Evolutionary conservation across 2,888 invertebrate genomes (phyloP), one percentile per base, ranked within the genome.

Genomic region (Tuta absoluta): DNA sequence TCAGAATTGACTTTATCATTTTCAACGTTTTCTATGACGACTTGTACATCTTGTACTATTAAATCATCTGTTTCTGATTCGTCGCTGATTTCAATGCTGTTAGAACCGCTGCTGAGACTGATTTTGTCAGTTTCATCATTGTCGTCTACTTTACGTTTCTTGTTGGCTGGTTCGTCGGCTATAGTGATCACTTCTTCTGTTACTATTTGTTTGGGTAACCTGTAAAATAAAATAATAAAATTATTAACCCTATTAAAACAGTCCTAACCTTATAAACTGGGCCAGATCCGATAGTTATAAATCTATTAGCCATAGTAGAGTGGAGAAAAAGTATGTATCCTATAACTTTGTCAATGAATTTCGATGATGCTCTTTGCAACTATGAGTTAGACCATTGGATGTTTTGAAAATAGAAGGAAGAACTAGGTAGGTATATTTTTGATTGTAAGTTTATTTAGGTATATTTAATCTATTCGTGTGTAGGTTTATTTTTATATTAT

Each of bases 61-160:
- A 68, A 66, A 2, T 71, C 75, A 66, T 78, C 75, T 10, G 73
- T 69, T 17, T 79, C 80, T 1, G 82, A 78, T 48, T 78, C 81
- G n/a, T 84, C 84, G 21, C 79, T 77, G 23, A 81, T 79, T 68
- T 84, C 82, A 4, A 86, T 69, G 0, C 86, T 84, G n/a, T 67
- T 69, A 0, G 68, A 71, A 0, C 81, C 85, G 59, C 88, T 89
- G 67, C 87, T 88, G 12, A 90, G 68, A 63, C 86, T 87, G 56
- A 90, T 87, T 71, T 82, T 80, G 11, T 87, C 88, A 11, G 72
- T 21, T 1, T 69, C 66, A n/a, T 75, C 76, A 17, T 75, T 73
- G 28, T 75, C 77, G 24, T 75, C 77, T 21, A 82, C 37, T 5
- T 86, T 81, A 4, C 73, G 69, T 62, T 75, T 85, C 67, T 91